phyloP scores from a whole-genome alignment of 2,888 invertebrate genomes.

The Teinopalpus imperialis region DNA sequence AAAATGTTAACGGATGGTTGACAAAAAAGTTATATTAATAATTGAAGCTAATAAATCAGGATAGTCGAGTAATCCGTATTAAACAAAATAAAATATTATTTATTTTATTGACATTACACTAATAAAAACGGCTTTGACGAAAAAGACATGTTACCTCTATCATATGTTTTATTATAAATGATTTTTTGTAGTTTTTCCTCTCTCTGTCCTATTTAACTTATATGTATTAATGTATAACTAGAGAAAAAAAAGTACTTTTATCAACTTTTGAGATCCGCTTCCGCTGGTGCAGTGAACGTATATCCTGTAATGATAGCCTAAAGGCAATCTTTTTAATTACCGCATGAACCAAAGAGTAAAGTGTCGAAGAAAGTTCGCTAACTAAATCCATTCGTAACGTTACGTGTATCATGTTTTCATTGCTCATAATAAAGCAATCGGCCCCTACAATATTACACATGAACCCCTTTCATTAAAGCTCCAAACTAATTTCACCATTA shows the following conservation, averaged over 20 bases:
- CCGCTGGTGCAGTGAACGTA: slow-evolving; percentile 21
- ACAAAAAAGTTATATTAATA: too few species aligned
- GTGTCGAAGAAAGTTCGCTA: slow-evolving; percentile 58
- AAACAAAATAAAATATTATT: too few species aligned
- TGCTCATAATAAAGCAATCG: slow-evolving; percentile 35
- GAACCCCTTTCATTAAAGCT: not conserved
- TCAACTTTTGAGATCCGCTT: not conserved
- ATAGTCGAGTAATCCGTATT: too few species aligned
- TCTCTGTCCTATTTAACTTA: too few species aligned
- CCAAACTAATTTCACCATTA: slow-evolving; percentile 9
- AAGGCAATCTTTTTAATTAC: slow-evolving; percentile 48
- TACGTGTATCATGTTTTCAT: slow-evolving; percentile 57
- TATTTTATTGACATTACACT: too few species aligned
- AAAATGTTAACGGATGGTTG: not conserved
- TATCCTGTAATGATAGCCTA: slow-evolving; percentile 16
- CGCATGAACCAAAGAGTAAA: slow-evolving; percentile 50
- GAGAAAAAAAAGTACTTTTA: not conserved
- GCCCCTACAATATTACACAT: slow-evolving; percentile 24
- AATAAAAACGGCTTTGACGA: too few species aligned
- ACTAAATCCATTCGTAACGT: slow-evolving; percentile 58
- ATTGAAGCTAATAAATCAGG: too few species aligned
- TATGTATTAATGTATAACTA: too few species aligned
- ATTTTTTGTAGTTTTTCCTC: too few species aligned
- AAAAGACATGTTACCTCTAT: too few species aligned
- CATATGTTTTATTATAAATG: too few species aligned